A percentile compares a stretch with the other conserved stretches of the same genome.
These are phyloP conservation scores for Canis aureus DNA, from an alignment of 2,113 vertebrate genomes.

Conservation along the genomic window DNA sequence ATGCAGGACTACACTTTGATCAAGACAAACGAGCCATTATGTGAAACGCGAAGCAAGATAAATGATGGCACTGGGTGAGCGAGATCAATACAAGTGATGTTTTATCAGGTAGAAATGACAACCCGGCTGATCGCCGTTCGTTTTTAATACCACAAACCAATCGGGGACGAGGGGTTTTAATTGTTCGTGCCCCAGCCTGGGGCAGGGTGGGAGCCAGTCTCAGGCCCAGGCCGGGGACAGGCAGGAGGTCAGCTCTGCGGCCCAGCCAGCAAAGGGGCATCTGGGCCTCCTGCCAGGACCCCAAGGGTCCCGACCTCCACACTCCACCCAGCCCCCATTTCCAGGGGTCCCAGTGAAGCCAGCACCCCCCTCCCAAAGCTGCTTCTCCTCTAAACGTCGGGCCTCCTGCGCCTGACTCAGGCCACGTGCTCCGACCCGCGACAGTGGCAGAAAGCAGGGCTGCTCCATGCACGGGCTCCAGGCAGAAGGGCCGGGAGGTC, in stretches of 20 bases:
- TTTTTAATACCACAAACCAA: slow-evolving; percentile 75
- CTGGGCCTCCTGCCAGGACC: neutral
- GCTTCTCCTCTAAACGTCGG: neutral
- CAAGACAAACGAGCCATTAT: slow-evolving; percentile 75
- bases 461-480: neutral
- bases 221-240: neutral
- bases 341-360: neutral
- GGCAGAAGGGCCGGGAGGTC: neutral
- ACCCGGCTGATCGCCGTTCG: slow-evolving; percentile 61
- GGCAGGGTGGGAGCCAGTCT: slow-evolving; percentile 64
- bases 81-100: slow-evolving; percentile 77
- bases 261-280: neutral
- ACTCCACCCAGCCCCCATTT: neutral
- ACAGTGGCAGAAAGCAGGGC: rapidly evolving
- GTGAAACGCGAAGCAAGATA: slow-evolving; percentile 63
- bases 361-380: too few relatives aligned
- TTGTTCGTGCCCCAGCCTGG: neutral
- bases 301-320: neutral
- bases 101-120: slow-evolving; percentile 79
- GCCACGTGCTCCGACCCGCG: neutral
- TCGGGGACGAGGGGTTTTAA: slow-evolving; percentile 55
- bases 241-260: neutral
- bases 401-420: neutral
- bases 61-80: slow-evolving; percentile 48
- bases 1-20: slow-evolving; percentile 38